Conservation (phyloP, 2,888 invertebrate genomes). For the Lasius fuliginosus region DNA sequence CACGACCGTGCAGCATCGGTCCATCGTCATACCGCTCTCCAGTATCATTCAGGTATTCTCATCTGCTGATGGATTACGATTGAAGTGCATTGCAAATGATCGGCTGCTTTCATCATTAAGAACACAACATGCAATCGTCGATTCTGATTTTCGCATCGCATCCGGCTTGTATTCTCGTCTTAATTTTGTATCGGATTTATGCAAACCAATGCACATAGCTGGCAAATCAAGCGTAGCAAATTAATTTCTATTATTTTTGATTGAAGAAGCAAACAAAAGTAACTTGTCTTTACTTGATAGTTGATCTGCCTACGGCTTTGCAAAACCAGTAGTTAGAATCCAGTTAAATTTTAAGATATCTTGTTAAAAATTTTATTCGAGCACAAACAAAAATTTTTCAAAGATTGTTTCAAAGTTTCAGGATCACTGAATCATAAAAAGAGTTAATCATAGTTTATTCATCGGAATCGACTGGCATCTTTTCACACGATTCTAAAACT, state of each 20-base stretch:
- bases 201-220: background rate
- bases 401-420: background rate
- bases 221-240: background rate
- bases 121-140: constrained; percentile 36
- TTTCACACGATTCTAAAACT: background rate
- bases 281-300: background rate
- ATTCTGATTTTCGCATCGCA: constrained; percentile 32
- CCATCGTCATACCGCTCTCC: constrained; percentile 78
- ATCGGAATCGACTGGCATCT: constrained; percentile 10
- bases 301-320: background rate
- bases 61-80: constrained; percentile 24
- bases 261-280: background rate
- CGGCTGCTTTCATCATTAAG: constrained; percentile 7
- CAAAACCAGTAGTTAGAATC: background rate
- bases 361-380: background rate
- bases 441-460: background rate
- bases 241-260: background rate
- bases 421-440: background rate
- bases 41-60: constrained; percentile 79
- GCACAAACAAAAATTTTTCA: background rate
- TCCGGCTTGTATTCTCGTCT: background rate
- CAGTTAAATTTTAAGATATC: background rate
- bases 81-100: background rate
- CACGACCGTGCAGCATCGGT: constrained; percentile 72
- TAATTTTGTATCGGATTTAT: background rate